These are phyloP conservation scores for Agrotis ipsilon DNA, from an alignment of 2,888 invertebrate species.

Conservation along the genomic window DNA sequence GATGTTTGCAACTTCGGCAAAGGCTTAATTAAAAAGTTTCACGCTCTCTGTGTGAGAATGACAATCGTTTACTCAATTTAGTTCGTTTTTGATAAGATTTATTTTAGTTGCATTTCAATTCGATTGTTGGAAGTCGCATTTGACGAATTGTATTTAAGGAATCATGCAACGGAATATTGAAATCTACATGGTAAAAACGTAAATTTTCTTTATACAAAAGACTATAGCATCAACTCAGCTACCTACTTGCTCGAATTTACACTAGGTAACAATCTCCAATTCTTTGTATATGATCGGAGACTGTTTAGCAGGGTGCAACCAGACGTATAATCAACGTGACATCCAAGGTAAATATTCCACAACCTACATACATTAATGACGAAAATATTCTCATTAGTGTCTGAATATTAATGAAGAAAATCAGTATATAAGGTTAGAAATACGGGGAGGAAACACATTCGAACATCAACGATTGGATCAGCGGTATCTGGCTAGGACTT, in stretches of 20 bases:
- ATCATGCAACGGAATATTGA: no score
- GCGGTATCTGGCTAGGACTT: neutral
- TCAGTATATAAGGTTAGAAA: slow-evolving; percentile 40
- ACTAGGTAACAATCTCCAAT: slow-evolving; percentile 5
- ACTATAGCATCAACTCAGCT: neutral
- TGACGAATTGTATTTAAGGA: no score
- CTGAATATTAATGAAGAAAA: slow-evolving; percentile 54
- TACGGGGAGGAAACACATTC: slow-evolving; percentile 36
- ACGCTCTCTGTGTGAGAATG: no score
- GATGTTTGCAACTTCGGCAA: no score
- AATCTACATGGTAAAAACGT: no score
- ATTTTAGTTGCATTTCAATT: no score
- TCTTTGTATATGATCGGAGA: no score
- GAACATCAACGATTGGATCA: neutral
- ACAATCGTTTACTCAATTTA: no score
- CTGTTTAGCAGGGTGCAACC: slow-evolving; percentile 20
- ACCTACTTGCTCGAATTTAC: neutral
- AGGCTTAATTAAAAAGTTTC: no score
- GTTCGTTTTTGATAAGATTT: no score
- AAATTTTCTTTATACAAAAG: no score
- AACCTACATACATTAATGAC: slow-evolving; percentile 18
- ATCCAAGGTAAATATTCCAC: slow-evolving; percentile 40
- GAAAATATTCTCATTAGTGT: slow-evolving; percentile 35
- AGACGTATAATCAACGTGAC: slow-evolving; percentile 49
- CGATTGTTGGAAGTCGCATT: no score